Evolutionary conservation across 1,140 invertebrate genomes (phyloP).

Genomic region (Nymphalis io): DNA sequence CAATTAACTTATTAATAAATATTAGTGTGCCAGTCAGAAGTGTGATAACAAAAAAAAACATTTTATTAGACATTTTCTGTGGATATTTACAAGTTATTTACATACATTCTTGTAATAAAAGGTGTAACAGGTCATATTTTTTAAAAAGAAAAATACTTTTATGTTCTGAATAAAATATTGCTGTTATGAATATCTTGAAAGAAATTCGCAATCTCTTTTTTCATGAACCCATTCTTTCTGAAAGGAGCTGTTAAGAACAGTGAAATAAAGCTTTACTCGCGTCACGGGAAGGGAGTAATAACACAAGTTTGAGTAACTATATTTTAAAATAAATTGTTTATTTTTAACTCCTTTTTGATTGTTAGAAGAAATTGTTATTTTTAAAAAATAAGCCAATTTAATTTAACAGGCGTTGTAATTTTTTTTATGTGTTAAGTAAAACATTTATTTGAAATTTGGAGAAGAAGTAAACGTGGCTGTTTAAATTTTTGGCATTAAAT

Average conservation of each 20-base stretch:
- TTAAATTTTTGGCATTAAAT: no score
- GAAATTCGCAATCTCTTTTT: neutral
- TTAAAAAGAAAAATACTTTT: neutral
- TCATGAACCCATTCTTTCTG: constrained; percentile 1
- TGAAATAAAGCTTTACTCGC: neutral
- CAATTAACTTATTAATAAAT: no score
- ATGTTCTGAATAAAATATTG: neutral
- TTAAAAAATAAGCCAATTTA: no score
- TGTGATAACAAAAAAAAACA: no score
- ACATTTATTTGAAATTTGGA: no score
- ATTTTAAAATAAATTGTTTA: neutral
- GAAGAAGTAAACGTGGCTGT: no score
- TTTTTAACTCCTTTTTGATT: neutral
- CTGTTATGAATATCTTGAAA: constrained; percentile 2
- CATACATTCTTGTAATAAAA: neutral
- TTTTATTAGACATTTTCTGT: no score
- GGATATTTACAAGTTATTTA: no score
- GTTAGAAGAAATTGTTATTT: no score
- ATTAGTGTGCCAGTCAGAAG: no score
- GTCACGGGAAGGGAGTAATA: neutral
- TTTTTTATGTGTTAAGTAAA: no score
- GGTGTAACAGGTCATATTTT: neutral
- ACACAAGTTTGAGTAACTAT: neutral
- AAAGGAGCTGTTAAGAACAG: neutral
- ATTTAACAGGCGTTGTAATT: no score